Evolutionary conservation across 2,113 vertebrate species (phyloP), one percentile per base, ranked within the genome.

Genomic region (Sciurus niger): DNA sequence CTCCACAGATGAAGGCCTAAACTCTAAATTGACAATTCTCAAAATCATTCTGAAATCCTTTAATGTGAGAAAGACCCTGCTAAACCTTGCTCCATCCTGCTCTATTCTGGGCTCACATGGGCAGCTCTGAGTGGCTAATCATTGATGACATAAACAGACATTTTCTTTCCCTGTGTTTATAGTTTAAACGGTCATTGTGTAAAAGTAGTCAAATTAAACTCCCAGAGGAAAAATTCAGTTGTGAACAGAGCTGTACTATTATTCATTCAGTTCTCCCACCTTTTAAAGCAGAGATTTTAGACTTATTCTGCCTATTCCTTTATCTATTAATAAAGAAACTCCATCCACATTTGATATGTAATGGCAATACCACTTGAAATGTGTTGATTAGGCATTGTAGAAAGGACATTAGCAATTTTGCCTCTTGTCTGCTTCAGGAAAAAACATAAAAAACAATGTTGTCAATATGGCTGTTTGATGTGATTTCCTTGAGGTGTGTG

Each of bases 291-390:
- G 65, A 89, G 20, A 74, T 94, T 90, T 96, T 70, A 55, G 16
- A 51, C 25, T 68, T 72, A 58, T 1, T 43, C 51, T 91, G 63
- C 43, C 17, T 92, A 76, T 73, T 58, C 83, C 65, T 94, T 80
- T 95, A 76, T 96, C 40, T 58, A 6, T 90, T 94, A 96, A 95
- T 97, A 95, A 95, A 87, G 32, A 85, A 84, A 96, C 79, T 85
- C 24, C 17, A 3, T 84, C 58, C 77, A 46, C 0, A 67, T 28
- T 48, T 90, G 63, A 43, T 34, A 37, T 24, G 73, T 92, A 80
- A 55, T 25, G 28, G 34, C 58, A 94, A 68, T 78, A 92, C 25
- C 51, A 60, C 18, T 84, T 53, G 43, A 78, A 95, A 58, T 86
- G 37, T 86, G 43, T 65, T 80, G 74, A 90, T 85, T 63, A 84